These are phyloP conservation scores for Ctenomys sociabilis DNA, from an alignment of 2,113 vertebrate genomes.

Conservation along the genomic window DNA sequence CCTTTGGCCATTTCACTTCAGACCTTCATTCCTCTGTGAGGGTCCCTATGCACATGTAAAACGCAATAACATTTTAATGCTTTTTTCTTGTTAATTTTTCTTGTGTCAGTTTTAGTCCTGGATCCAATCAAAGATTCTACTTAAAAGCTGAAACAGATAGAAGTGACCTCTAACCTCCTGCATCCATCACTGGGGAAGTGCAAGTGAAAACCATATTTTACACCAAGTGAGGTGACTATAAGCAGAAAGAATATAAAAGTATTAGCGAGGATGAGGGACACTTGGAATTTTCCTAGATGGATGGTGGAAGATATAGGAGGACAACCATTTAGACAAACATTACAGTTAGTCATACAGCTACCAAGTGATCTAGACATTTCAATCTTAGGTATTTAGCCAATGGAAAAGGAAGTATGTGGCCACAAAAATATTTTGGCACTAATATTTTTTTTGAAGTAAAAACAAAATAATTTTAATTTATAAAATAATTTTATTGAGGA, in stretches of 20 bases:
- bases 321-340: not conserved
- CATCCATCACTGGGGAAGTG: not conserved
- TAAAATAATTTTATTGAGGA: too few relatives aligned
- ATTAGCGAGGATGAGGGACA: not conserved
- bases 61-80: not conserved
- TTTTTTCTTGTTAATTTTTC: not conserved
- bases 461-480: too few relatives aligned
- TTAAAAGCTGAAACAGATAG: not conserved
- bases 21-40: not conserved
- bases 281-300: not conserved
- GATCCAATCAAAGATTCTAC: not conserved
- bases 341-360: not conserved
- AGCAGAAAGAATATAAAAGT: not conserved
- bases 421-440: not conserved
- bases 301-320: not conserved
- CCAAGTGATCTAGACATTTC: not conserved
- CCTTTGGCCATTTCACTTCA: not conserved
- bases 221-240: not conserved
- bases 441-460: too few relatives aligned
- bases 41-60: not conserved
- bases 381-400: not conserved
- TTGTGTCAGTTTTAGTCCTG: not conserved
- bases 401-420: not conserved
- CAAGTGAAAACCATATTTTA: not conserved
- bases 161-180: not conserved